Evolutionary conservation across 2,888 invertebrate genomes (phyloP), one percentile per base, ranked within the genome.

Genomic region (Perdita meconis): DNA sequence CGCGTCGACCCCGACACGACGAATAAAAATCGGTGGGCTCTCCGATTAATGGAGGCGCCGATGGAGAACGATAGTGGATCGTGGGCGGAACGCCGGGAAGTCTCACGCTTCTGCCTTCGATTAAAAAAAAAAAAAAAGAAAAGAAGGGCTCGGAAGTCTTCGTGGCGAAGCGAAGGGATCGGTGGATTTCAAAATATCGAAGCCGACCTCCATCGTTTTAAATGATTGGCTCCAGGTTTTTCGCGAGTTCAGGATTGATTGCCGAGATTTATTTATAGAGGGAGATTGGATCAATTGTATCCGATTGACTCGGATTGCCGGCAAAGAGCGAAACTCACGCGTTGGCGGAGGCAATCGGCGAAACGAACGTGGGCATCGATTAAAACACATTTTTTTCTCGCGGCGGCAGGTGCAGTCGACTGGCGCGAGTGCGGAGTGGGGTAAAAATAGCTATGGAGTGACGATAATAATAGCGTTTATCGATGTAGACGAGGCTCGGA

Each of bases 371-470:
- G 30, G 30, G 6, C 30, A 34, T 26, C 30, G 59, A 40, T 30
- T 19, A 47, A 47, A 60, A 10, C 8, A 30, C 19, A 42, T 13
- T 60, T 34, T 34, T 19, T 47, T 13, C 10, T 19, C 3, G 47
- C n/a, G 13, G 10, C 12, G 30, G 44, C 56, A 12, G 22, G 1
- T 24, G 19, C 36, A 24, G 13, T 16, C 36, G 13, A 66, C n/a
- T 6, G 36, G 36, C 59, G 16, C 19, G 30, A 24, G 44, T 26
- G 24, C 50, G 22, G 38, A 19, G 38, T 24, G n/a, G 1, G 40
- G 0, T 22, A 55, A 65, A 55, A 65, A 55, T 55, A 34, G 12
- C 55, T 10, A 6, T 0, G 8, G 53, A 53, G 36, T 50, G 63
- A 2, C 51, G 24, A 8, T 53, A 16, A 40, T 19, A 53, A 19